Conservation (phyloP, 2,797 vertebrate genomes). For the Argyrosomus regius region DNA sequence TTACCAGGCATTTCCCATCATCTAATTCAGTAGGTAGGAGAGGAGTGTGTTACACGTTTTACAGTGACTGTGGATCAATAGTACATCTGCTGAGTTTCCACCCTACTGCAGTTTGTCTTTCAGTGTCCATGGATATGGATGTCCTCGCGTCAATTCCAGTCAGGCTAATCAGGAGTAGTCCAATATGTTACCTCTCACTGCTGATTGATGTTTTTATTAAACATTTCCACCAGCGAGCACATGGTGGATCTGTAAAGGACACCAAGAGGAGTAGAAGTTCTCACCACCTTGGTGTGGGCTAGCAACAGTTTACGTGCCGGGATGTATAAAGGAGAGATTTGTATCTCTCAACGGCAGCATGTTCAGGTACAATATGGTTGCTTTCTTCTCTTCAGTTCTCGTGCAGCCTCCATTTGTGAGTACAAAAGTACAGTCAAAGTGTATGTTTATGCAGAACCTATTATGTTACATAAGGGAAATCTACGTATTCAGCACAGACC, state of each 20-base stretch:
- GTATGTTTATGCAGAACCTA: no score
- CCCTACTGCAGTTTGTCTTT: neutral
- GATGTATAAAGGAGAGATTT: neutral
- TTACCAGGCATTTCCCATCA: neutral
- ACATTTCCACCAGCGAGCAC: conserved; percentile 2
- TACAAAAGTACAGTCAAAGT: neutral
- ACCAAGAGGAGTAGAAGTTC: neutral
- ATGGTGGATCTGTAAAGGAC: neutral
- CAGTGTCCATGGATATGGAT: conserved; percentile 44
- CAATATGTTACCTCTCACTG: neutral
- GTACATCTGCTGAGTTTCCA: conserved; percentile 5
- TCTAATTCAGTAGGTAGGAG: neutral
- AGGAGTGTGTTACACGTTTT: neutral
- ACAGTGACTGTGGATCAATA: neutral
- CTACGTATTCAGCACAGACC: neutral
- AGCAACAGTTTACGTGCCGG: neutral
- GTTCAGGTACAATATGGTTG: no score
- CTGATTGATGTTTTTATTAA: conserved; percentile 31
- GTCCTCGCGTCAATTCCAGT: conserved; percentile 2
- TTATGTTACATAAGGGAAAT: no score
- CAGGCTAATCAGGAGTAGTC: neutral
- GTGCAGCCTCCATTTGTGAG: neutral
- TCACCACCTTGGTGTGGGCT: neutral
- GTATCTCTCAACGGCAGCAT: no score
- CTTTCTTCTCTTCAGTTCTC: neutral